Evolutionary conservation across 2,888 invertebrate genomes (phyloP).

Genomic region (Archips crataeganus): DNA sequence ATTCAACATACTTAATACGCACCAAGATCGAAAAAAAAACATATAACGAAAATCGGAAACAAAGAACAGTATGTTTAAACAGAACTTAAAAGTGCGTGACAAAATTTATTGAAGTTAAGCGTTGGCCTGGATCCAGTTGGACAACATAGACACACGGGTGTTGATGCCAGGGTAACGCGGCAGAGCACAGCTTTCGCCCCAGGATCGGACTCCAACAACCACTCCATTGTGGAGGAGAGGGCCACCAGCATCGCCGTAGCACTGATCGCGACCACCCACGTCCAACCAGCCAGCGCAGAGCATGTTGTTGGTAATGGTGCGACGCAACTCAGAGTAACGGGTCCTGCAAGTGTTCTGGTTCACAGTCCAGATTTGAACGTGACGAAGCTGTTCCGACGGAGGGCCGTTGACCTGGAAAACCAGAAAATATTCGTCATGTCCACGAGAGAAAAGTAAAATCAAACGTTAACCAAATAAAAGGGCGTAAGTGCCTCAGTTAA

Average conservation of each 20-base stretch:
- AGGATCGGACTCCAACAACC: not conserved
- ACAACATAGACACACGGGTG: not conserved
- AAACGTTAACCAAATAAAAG: no score
- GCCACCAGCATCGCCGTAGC: constrained; percentile 69
- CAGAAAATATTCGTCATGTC: not conserved
- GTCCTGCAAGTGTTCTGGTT: constrained; percentile 53
- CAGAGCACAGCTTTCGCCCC: not conserved
- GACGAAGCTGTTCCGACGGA: constrained; percentile 53
- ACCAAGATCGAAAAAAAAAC: no score
- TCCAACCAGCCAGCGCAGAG: constrained; percentile 66
- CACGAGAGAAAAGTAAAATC: not conserved
- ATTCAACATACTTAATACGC: no score
- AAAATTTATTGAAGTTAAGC: not conserved
- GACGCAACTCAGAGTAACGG: constrained; percentile 50
- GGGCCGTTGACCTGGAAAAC: constrained; percentile 40
- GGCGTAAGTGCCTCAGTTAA: no score
- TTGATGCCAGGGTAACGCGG: not conserved
- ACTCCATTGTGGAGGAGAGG: constrained; percentile 48
- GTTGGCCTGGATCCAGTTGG: not conserved
- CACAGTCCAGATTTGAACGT: constrained; percentile 59
- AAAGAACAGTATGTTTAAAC: no score
- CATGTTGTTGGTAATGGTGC: constrained; percentile 60
- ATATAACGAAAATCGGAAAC: no score
- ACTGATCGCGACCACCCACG: constrained; percentile 70
- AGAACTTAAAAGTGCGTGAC: no score